phyloP scores from a whole-genome alignment of 2,888 invertebrate genomes.

The Ernsta delagoae region DNA sequence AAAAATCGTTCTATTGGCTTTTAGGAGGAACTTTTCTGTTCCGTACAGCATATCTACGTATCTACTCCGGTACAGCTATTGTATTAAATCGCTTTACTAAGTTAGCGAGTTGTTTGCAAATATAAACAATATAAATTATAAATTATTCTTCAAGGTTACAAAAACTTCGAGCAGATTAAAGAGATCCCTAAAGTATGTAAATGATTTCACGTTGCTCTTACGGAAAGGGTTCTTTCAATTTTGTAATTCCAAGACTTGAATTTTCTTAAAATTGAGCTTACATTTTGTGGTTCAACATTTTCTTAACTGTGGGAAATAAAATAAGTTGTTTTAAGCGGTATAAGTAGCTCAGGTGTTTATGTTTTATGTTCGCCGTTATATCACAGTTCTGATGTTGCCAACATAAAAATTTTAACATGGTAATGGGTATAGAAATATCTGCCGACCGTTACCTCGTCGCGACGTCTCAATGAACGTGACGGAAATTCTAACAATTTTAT shows the following conservation, averaged over 20 bases:
- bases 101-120: not conserved
- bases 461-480: slow-evolving; percentile 63
- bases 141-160: not conserved
- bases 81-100: too few relatives aligned
- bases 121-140: not conserved
- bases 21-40: too few relatives aligned
- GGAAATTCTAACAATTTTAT: slow-evolving; percentile 59
- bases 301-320: slow-evolving; percentile 16
- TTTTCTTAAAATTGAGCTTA: slow-evolving; percentile 9
- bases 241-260: slow-evolving; percentile 12
- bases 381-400: slow-evolving; percentile 37
- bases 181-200: slow-evolving; percentile 17
- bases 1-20: too few relatives aligned
- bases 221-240: slow-evolving; percentile 19
- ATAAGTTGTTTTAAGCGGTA: not conserved
- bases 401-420: slow-evolving; percentile 60
- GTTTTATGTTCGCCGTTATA: slow-evolving; percentile 22
- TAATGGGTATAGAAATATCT: slow-evolving; percentile 63
- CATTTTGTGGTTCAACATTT: slow-evolving; percentile 1
- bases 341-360: slow-evolving; percentile 14
- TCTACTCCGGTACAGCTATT: too few relatives aligned
- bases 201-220: slow-evolving; percentile 10
- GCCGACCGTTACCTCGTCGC: slow-evolving; percentile 67
- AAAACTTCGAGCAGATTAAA: slow-evolving; percentile 9
- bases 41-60: too few relatives aligned